A percentile compares a stretch with the other conserved stretches of the same genome.
Conservation (phyloP, 1,140 invertebrate genomes). For the Whitmania pigra region DNA sequence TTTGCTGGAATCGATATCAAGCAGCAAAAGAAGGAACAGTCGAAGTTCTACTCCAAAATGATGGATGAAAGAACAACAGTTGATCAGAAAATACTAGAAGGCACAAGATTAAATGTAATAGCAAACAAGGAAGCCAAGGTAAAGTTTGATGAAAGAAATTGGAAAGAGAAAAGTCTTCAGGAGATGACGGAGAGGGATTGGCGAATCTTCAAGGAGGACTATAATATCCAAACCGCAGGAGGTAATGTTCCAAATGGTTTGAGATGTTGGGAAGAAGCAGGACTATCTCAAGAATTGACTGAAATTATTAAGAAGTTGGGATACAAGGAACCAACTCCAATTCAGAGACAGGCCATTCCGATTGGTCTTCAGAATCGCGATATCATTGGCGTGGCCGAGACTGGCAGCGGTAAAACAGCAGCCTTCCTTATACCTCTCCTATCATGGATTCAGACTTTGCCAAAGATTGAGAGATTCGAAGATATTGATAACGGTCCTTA, state of each 20-base stretch:
- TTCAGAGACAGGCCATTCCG: conserved; percentile 96
- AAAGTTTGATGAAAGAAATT: conserved; percentile 96
- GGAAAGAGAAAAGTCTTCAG: conserved; percentile 81
- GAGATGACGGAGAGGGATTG: conserved; percentile 99
- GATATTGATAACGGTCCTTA: conserved; percentile 85
- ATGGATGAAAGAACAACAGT: conserved; percentile 86
- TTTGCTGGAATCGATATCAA: conserved; percentile 83
- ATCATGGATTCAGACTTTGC: conserved; percentile 92
- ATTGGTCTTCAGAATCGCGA: conserved; percentile 96
- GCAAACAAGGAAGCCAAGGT: conserved; percentile 93
- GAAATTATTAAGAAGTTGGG: conserved; percentile 90
- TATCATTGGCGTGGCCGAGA: conserved; percentile 98
- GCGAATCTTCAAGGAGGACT: conserved; percentile 98
- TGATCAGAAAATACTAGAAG: conserved; percentile 93
- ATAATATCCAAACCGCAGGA: conserved; percentile 95
- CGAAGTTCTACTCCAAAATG: conserved; percentile 93
- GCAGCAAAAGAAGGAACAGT: conserved; percentile 90
- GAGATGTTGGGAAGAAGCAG: conserved; percentile 82
- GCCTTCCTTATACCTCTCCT: conserved; percentile 94
- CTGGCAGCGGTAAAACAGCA: conserved; percentile 92
- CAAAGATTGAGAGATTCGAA: conserved; percentile 78
- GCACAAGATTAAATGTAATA: conserved; percentile 79
- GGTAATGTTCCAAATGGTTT: conserved; percentile 93
- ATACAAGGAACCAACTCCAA: conserved; percentile 95
- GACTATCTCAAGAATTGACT: conserved; percentile 76